phyloP scores from a whole-genome alignment of 2,113 vertebrate species.

The Nannospalax galili region DNA sequence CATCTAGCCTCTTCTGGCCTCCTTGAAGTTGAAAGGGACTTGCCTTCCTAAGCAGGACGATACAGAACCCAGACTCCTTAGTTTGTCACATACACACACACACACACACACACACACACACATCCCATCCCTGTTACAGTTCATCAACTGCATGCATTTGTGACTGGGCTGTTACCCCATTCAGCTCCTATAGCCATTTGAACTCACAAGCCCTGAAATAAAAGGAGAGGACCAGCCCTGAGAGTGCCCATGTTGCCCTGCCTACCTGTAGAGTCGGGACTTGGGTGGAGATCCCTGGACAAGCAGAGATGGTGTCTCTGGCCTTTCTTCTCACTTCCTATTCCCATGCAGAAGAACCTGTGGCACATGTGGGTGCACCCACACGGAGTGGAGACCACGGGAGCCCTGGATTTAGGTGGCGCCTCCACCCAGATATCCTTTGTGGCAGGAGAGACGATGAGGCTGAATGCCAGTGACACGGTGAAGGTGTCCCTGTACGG shows the following conservation, averaged over 20 bases:
- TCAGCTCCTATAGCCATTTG: neutral
- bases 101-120: too few species aligned
- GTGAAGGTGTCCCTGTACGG: conserved; percentile 91
- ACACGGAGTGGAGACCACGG: conserved; percentile 87
- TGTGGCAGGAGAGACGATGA: conserved; percentile 69
- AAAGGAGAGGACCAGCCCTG: neutral
- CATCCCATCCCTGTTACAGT: neutral
- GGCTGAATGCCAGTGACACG: conserved; percentile 75
- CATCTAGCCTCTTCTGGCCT: neutral
- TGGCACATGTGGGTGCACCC: conserved; percentile 92
- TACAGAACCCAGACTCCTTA: neutral
- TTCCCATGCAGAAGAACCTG: conserved; percentile 88
- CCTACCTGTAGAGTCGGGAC: neutral
- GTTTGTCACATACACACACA: neutral
- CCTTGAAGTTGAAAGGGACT: neutral
- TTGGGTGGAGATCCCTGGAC: neutral
- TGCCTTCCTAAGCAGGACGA: neutral
- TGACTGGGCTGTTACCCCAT: neutral
- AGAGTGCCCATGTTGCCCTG: neutral
- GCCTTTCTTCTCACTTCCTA: conserved; percentile 44
- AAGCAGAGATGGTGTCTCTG: neutral
- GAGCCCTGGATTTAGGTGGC: conserved; percentile 96
- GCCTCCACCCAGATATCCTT: conserved; percentile 98
- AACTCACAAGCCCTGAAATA: neutral
- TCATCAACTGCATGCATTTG: neutral